Conservation (phyloP, 2,113 vertebrate genomes). For the Rhabdornis inornatus region DNA sequence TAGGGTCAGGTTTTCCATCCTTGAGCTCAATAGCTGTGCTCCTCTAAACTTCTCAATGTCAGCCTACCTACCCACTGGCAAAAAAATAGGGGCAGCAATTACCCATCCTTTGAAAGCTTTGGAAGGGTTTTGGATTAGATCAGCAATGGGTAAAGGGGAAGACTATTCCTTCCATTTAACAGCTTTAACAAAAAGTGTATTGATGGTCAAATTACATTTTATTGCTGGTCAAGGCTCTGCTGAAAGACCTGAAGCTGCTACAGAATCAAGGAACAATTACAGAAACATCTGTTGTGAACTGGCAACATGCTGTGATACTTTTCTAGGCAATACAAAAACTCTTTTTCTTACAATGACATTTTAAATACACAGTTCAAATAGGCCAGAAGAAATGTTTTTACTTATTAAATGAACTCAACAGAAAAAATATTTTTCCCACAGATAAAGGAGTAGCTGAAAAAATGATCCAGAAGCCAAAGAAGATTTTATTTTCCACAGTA, state of each 20-base stretch:
- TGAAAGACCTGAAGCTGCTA: slow-evolving; percentile 28
- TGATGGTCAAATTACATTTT: slow-evolving; percentile 11
- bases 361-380: background rate
- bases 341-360: background rate
- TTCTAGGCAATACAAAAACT: background rate
- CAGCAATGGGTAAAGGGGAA: background rate
- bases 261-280: slow-evolving; percentile 44
- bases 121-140: background rate
- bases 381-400: background rate
- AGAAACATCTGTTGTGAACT: slow-evolving; percentile 48
- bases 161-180: slow-evolving; percentile 17
- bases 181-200: background rate
- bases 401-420: background rate
- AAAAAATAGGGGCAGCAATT: background rate
- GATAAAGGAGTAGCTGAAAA: background rate
- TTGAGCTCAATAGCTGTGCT: background rate
- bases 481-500: background rate
- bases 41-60: background rate
- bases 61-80: background rate
- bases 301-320: background rate
- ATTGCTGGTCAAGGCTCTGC: slow-evolving; percentile 5
- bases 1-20: background rate
- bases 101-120: background rate
- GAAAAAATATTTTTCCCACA: background rate
- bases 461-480: background rate